phyloP scores from a whole-genome alignment of 1,140 invertebrate species.

The Panulirus ornatus region DNA sequence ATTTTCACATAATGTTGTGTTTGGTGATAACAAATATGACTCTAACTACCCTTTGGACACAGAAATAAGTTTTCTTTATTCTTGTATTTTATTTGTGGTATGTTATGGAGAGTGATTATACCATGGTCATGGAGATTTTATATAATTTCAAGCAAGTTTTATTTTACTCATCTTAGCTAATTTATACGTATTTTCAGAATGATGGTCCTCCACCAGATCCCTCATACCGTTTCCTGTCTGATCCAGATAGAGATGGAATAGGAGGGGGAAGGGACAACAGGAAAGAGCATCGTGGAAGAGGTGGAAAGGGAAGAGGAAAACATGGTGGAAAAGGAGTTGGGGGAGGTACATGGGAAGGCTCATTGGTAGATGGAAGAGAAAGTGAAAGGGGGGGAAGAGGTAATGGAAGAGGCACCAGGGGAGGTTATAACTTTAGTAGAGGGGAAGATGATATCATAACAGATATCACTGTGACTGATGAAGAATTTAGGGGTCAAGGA shows the following conservation, averaged over 20 bases:
- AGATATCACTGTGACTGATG: neutral
- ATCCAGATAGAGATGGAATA: slow-evolving; percentile 57
- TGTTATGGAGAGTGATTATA: too few species aligned
- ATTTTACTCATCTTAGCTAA: too few species aligned
- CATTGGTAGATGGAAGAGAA: slow-evolving; percentile 5
- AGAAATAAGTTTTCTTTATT: too few species aligned
- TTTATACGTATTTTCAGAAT: slow-evolving; percentile 42
- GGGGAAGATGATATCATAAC: neutral
- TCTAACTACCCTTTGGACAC: too few species aligned
- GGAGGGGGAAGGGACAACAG: slow-evolving; percentile 23
- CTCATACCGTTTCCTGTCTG: slow-evolving; percentile 59
- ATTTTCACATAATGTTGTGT: too few species aligned
- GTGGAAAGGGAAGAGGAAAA: slow-evolving; percentile 50
- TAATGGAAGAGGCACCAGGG: slow-evolving; percentile 3
- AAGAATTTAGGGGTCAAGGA: neutral
- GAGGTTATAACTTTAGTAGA: neutral
- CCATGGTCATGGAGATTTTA: too few species aligned
- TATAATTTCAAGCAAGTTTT: too few species aligned
- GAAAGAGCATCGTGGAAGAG: slow-evolving; percentile 20
- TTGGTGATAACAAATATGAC: too few species aligned
- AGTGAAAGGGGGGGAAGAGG: slow-evolving; percentile 23
- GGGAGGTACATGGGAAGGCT: slow-evolving; percentile 11
- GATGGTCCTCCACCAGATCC: slow-evolving; percentile 64
- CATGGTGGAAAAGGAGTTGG: slow-evolving; percentile 43
- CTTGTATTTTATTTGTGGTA: too few species aligned